Conservation (phyloP, 1,140 invertebrate species). For the Orchesella cincta region DNA sequence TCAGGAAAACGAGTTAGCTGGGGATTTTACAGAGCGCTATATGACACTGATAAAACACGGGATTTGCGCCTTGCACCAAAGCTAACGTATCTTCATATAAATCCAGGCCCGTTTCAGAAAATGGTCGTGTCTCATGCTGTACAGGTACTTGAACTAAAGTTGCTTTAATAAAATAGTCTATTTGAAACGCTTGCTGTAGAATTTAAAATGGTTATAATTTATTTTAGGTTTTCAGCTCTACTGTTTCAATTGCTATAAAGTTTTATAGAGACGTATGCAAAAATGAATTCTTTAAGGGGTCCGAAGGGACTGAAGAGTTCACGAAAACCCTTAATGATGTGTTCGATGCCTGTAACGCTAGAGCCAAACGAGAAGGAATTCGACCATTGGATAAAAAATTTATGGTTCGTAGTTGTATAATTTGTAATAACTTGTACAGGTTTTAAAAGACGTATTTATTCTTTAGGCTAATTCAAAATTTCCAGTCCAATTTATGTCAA, state of each 20-base stretch:
- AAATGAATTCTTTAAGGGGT: background rate
- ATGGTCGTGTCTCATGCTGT: conserved; percentile 2
- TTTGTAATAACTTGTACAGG: background rate
- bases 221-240: background rate
- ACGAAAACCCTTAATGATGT: background rate
- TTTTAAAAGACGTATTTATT: background rate
- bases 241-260: background rate
- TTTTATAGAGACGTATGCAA: background rate
- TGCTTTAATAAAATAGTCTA: background rate
- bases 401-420: background rate
- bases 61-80: conserved; percentile 13
- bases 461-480: background rate
- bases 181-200: background rate
- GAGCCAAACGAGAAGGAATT: background rate
- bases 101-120: conserved; percentile 17
- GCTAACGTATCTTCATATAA: background rate
- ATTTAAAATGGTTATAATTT: background rate
- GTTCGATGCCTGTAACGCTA: background rate
- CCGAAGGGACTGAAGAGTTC: background rate
- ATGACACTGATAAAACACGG: background rate
- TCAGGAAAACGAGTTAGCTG: background rate
- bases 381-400: background rate
- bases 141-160: background rate
- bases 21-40: background rate
- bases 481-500: background rate